Percentiles rank a stretch among this genome's conserved stretches.
phyloP scores from a whole-genome alignment of 2,797 vertebrate species.

The Limnodromus scolopaceus region DNA sequence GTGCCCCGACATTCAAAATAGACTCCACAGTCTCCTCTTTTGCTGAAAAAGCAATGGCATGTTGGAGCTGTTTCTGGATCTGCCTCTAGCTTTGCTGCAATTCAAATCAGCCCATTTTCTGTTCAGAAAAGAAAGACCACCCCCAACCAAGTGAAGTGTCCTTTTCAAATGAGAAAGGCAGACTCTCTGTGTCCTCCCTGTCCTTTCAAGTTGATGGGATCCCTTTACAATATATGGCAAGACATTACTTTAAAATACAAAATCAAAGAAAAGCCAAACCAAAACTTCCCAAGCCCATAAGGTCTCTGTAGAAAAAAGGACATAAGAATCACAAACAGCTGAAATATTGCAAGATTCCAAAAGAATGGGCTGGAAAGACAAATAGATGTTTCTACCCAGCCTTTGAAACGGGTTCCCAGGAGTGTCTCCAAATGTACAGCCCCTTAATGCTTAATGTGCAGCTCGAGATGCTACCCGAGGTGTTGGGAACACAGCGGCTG shows the following conservation, averaged over 20 bases:
- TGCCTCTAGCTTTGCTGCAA: background rate
- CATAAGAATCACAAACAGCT: background rate
- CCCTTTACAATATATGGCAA: background rate
- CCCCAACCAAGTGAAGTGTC: rapidly evolving
- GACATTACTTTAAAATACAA: background rate
- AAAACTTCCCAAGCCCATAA: background rate
- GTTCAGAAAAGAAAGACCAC: background rate
- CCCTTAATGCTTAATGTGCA: rapidly evolving
- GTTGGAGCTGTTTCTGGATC: background rate
- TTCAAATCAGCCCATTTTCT: background rate
- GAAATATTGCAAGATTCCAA: background rate
- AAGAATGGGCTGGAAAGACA: background rate
- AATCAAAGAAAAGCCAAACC: background rate
- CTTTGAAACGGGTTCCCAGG: background rate
- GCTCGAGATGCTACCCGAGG: rapidly evolving
- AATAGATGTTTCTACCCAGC: background rate
- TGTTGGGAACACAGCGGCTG: background rate
- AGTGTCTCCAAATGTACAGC: rapidly evolving
- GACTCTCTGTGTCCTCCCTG: no score
- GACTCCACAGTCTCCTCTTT: rapidly evolving
- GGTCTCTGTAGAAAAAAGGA: background rate
- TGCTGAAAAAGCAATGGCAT: background rate
- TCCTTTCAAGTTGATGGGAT: background rate
- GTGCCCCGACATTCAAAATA: background rate
- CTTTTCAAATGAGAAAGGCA: background rate